A percentile compares a stretch with the other conserved stretches of the same genome.
Conservation (phyloP, 2,113 vertebrate genomes). For the Reinhardtius hippoglossoides region DNA sequence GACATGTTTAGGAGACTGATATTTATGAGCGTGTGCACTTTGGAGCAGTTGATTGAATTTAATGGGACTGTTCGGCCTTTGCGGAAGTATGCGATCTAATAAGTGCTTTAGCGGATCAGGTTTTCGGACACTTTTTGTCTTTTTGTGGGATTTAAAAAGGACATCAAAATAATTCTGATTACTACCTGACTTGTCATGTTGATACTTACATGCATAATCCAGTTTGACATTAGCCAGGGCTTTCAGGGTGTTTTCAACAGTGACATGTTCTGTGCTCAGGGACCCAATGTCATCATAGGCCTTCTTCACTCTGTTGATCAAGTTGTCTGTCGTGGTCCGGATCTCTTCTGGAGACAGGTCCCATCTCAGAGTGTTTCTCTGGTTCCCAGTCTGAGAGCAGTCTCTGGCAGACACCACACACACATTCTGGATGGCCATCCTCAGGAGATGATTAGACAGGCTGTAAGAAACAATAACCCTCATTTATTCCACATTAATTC, state of each 20-base stretch:
- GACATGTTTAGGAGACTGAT: too few relatives aligned
- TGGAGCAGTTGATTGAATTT: too few relatives aligned
- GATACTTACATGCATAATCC: slow-evolving; percentile 88
- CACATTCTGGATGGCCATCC: slow-evolving; percentile 87
- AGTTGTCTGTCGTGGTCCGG: slow-evolving; percentile 81
- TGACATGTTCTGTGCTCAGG: slow-evolving; percentile 84
- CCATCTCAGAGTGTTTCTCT: slow-evolving; percentile 86
- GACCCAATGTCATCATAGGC: slow-evolving; percentile 87
- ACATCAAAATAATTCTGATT: background rate
- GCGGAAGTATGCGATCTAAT: too few relatives aligned
- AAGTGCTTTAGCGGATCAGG: too few relatives aligned
- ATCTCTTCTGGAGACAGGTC: slow-evolving; percentile 90
- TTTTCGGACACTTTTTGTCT: background rate
- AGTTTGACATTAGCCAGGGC: slow-evolving; percentile 87
- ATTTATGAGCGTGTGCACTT: too few relatives aligned
- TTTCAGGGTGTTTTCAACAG: slow-evolving; percentile 88
- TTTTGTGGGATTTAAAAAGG: background rate
- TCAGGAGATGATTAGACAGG: slow-evolving; percentile 33
- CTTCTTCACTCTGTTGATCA: slow-evolving; percentile 86
- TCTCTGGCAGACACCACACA: slow-evolving; percentile 60
- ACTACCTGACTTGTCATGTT: background rate
- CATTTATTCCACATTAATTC: background rate
- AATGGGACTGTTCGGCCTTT: too few relatives aligned
- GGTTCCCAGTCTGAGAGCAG: slow-evolving; percentile 67
- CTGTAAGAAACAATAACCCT: slow-evolving; percentile 30